A percentile compares a stretch with the other conserved stretches of the same genome.
phyloP scores from a whole-genome alignment of 1,140 invertebrate genomes.

The Trachymyrmex septentrionalis region DNA sequence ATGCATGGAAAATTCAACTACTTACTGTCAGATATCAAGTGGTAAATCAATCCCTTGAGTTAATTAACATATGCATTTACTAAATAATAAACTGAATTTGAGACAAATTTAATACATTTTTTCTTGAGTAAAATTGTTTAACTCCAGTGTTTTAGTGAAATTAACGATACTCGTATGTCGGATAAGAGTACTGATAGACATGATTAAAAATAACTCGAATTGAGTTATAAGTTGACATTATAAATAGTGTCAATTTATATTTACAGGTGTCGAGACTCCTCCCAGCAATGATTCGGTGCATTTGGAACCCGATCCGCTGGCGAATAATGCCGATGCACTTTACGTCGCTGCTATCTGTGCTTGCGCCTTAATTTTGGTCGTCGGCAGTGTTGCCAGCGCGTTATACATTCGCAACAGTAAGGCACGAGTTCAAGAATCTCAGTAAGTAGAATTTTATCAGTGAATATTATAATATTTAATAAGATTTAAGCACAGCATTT shows the following conservation, averaged over 20 bases:
- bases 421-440: constrained; percentile 91
- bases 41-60: too few species aligned
- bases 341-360: constrained; percentile 94
- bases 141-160: too few species aligned
- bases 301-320: constrained; percentile 88
- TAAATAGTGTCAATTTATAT: not conserved
- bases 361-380: constrained; percentile 91
- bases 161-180: too few species aligned
- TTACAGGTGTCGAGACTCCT: constrained; percentile 87
- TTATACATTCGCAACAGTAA: constrained; percentile 93
- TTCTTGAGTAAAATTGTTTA: too few species aligned
- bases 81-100: too few species aligned
- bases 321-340: constrained; percentile 90
- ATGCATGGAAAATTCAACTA: not conserved
- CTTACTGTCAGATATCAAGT: too few species aligned
- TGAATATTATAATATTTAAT: not conserved
- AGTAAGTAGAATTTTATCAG: constrained; percentile 87
- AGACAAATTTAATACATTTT: too few species aligned
- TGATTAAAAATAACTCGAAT: too few species aligned
- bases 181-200: too few species aligned
- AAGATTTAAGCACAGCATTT: not conserved
- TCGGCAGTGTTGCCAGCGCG: constrained; percentile 90
- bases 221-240: too few species aligned
- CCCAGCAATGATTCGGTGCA: constrained; percentile 89
- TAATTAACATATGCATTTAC: too few species aligned